Evolutionary conservation across 2,113 vertebrate species (phyloP), one percentile per base, ranked within the genome.

Genomic region (Burhinus oedicnemus): DNA sequence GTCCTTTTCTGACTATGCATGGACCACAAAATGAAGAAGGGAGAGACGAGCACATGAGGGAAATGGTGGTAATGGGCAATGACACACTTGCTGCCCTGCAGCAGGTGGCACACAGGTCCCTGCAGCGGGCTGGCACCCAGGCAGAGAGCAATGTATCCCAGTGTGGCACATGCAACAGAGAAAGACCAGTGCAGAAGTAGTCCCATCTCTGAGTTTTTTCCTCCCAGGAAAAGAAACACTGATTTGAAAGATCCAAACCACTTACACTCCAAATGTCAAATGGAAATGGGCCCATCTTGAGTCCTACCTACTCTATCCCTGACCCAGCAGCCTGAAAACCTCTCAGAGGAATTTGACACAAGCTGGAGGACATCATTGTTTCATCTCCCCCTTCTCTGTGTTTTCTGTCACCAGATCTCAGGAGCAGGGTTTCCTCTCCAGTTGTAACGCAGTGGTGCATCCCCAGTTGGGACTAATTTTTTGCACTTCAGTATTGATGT

Each of bases 91-190:
- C 49, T 51, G 81, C 30, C 60, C 32, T 2, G 5, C 30, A 19
- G 26, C 58, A 26, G 40, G 42, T 49, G 49, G 23, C 42, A 77
- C 64, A 11, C 34, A n/a, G 55, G 47, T 30, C 69, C n/a, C 49
- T 42, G 55, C 30, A 49, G 23, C 36, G 20, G 40, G 29, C 34
- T 83, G 52, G 34, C n/a, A 42, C 26, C 36, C 36, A 23, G 51
- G 29, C 3, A 1, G 32, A 44, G 42, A 21, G 51, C 49, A 26
- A 49, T 6, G 9, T 20, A 9, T 22, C 30, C 2, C 3, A 3
- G 22, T 42, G 18, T 8, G 32, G 23, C 34, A 27, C 2, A 0
- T 13, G 30, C 0, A 6, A 54, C 55, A 47, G 15, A 49, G 42
- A 44, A 55, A 30, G 26, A 44, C 12, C 40, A 26, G 27, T 20